Evolutionary conservation across 1,140 invertebrate genomes (phyloP).

Genomic region (Bombus sibiricus): DNA sequence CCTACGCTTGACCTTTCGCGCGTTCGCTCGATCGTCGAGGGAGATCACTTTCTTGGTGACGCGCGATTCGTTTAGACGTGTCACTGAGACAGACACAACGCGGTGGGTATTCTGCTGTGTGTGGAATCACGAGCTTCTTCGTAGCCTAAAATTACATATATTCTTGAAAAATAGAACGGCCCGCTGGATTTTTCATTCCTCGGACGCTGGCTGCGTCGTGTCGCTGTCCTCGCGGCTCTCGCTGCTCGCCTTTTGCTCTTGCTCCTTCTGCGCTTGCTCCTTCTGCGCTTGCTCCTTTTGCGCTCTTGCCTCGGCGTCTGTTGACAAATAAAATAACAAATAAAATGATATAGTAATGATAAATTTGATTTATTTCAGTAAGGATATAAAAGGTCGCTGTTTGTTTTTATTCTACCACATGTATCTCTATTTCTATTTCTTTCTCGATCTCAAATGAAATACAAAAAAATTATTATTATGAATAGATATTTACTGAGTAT

Average conservation of each 20-base stretch:
- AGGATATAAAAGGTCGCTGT: no score
- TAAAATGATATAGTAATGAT: not conserved
- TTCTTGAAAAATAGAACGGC: conserved; percentile 52
- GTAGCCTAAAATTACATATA: conserved; percentile 63
- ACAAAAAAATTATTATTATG: no score
- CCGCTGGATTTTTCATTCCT: conserved; percentile 64
- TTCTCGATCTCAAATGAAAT: no score
- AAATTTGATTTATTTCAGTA: no score
- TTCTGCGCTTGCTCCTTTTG: conserved; percentile 69
- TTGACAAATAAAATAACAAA: not conserved
- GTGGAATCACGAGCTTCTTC: conserved; percentile 37
- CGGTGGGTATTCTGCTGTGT: not conserved
- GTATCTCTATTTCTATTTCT: no score
- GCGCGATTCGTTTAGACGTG: conserved; percentile 1
- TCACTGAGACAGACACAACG: not conserved
- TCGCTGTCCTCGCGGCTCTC: conserved; percentile 53
- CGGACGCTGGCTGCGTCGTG: conserved; percentile 31
- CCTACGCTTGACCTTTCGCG: not conserved
- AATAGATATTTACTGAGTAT: no score
- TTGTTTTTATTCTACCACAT: no score
- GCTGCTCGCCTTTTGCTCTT: conserved; percentile 65
- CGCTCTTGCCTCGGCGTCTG: conserved; percentile 76
- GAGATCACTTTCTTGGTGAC: not conserved
- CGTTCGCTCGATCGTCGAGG: not conserved
- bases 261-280: conserved; percentile 70